Evolutionary conservation across 2,888 invertebrate genomes (phyloP).

Genomic region (Philaethria dido): DNA sequence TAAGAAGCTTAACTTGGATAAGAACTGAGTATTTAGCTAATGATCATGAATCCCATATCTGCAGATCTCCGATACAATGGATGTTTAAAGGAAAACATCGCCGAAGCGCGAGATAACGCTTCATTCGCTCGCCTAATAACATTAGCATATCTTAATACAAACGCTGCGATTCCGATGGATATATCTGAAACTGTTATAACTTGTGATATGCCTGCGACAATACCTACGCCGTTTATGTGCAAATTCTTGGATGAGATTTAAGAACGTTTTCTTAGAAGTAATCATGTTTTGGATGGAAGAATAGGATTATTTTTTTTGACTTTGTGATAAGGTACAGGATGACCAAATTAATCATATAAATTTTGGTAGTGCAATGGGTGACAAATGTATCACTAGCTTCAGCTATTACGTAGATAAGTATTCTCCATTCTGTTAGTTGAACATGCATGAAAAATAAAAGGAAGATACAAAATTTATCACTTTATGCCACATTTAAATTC

Average conservation of each 20-base stretch:
- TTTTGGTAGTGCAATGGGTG: too few relatives aligned
- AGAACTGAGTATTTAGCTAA: slow-evolving; percentile 33
- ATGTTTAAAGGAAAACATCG: slow-evolving; percentile 55
- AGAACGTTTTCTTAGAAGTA: neutral
- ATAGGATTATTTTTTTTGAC: too few relatives aligned
- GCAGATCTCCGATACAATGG: slow-evolving; percentile 56
- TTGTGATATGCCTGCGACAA: slow-evolving; percentile 48
- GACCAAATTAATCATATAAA: too few relatives aligned
- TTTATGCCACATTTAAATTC: too few relatives aligned
- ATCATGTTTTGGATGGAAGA: neutral
- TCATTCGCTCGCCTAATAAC: slow-evolving; percentile 61
- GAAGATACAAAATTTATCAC: too few relatives aligned
- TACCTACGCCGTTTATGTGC: slow-evolving; percentile 57
- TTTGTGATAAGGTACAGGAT: too few relatives aligned
- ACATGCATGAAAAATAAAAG: too few relatives aligned
- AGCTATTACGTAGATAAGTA: too few relatives aligned
- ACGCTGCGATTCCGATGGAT: slow-evolving; percentile 44
- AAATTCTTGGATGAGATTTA: neutral
- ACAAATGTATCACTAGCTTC: too few relatives aligned
- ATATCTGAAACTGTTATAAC: slow-evolving; percentile 43
- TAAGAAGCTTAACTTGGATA: slow-evolving; percentile 22
- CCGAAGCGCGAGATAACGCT: slow-evolving; percentile 65
- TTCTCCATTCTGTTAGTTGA: too few relatives aligned
- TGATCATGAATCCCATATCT: slow-evolving; percentile 48
- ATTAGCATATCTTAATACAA: slow-evolving; percentile 77